phyloP scores from a whole-genome alignment of 2,888 invertebrate species.

The Coecobrya sp. region DNA sequence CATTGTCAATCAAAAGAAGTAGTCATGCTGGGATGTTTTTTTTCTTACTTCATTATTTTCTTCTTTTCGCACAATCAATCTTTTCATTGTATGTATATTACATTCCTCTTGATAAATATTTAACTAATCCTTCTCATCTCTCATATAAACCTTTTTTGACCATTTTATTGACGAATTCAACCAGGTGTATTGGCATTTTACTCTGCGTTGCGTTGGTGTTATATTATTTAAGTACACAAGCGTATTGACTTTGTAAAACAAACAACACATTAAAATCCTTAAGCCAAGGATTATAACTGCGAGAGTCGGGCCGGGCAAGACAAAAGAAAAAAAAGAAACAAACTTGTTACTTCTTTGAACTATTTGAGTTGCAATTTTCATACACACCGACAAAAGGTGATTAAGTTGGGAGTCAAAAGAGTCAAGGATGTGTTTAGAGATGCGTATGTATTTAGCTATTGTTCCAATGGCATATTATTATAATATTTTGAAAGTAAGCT shows the following conservation, averaged over 20 bases:
- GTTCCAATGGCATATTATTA: not conserved
- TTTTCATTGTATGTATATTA: not conserved
- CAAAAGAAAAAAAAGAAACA: not conserved
- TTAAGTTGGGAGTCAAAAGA: not conserved
- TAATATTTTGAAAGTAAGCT: not conserved
- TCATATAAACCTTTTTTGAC: not conserved
- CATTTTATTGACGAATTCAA: too few species aligned
- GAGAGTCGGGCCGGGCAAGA: not conserved
- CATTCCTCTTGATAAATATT: not conserved
- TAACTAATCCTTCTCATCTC: not conserved
- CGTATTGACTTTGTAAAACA: not conserved
- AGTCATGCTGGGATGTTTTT: constrained; percentile 45
- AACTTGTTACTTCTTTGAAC: not conserved
- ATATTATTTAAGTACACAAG: not conserved
- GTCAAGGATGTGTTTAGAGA: not conserved
- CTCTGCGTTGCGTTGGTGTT: not conserved
- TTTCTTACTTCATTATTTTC: constrained; percentile 20
- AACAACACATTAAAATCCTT: not conserved
- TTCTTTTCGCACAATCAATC: constrained; percentile 25
- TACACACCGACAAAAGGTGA: constrained; percentile 29
- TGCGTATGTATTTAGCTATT: not conserved
- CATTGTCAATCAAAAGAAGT: constrained; percentile 64
- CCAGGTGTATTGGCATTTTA: not conserved
- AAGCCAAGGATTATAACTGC: not conserved
- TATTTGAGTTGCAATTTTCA: constrained; percentile 8